Percentiles rank a stretch among this genome's conserved stretches.
phyloP scores from a whole-genome alignment of 2,797 vertebrate genomes.

The Menidia menidia region DNA sequence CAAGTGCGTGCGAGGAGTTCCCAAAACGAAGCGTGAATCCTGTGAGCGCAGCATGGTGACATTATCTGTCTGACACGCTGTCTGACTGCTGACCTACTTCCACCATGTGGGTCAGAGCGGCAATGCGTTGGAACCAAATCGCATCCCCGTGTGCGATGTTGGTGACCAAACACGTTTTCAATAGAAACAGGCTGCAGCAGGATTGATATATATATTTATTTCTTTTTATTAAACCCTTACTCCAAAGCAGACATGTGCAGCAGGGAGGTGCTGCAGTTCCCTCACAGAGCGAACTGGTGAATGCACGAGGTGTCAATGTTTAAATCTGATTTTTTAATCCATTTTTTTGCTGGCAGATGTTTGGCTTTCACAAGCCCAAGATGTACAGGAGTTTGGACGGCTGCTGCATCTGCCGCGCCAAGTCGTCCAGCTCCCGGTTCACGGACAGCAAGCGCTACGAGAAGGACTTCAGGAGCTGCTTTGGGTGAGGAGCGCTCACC shows the following conservation, averaged over 20 bases:
- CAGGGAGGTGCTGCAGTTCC: conserved; percentile 10
- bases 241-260: not conserved
- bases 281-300: not conserved
- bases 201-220: not conserved
- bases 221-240: not conserved
- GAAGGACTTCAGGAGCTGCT: conserved; percentile 89
- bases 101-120: conserved; percentile 75
- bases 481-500: conserved; percentile 76
- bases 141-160: conserved; percentile 14
- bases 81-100: conserved; percentile 84
- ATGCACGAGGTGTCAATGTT: not conserved
- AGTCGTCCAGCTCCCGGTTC: conserved; percentile 98
- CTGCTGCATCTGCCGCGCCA: conserved; percentile 99
- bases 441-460: conserved; percentile 99
- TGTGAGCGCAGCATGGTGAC: conserved; percentile 69
- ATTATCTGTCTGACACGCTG: conserved; percentile 79
- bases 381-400: conserved; percentile 98
- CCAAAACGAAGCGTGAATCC: conserved; percentile 60
- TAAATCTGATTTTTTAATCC: not conserved
- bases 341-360: conserved; percentile 85
- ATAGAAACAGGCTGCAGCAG: conserved; percentile 2
- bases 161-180: conserved; percentile 13
- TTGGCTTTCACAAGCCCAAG: conserved; percentile 99
- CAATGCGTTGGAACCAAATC: conserved; percentile 52
- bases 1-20: conserved; percentile 47